Percentiles rank a stretch among this genome's conserved stretches.
These are phyloP conservation scores for Dipodomys merriami DNA, from an alignment of 2,113 vertebrate species.

Conservation along the genomic window DNA sequence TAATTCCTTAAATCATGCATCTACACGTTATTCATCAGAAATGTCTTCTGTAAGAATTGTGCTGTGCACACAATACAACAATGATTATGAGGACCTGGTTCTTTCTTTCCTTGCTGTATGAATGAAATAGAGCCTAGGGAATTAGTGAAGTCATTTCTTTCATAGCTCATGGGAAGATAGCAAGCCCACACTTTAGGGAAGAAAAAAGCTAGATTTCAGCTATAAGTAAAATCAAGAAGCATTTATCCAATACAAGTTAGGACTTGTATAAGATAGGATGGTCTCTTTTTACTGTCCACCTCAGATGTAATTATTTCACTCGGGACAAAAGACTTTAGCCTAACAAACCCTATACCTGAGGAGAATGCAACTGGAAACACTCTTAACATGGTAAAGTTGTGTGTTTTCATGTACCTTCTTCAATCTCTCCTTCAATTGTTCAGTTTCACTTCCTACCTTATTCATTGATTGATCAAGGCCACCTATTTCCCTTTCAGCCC, in stretches of 20 bases:
- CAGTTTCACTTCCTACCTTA: background rate
- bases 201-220: background rate
- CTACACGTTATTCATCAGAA: background rate
- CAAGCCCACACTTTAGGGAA: background rate
- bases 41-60: background rate
- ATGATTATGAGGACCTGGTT: background rate
- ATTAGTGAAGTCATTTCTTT: background rate
- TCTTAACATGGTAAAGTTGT: background rate
- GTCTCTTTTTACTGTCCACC: background rate
- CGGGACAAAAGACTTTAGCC: background rate
- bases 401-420: background rate
- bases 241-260: background rate
- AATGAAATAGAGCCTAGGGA: background rate
- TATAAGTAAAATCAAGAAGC: background rate
- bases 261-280: background rate
- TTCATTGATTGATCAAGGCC: background rate
- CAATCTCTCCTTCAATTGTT: background rate
- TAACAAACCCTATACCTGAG: background rate
- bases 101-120: background rate
- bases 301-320: slow-evolving; percentile 12
- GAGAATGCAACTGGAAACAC: background rate
- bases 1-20: background rate
- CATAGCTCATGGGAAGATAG: background rate
- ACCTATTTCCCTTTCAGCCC: background rate
- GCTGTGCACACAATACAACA: background rate